phyloP scores from a whole-genome alignment of 2,888 invertebrate genomes.

The Habrosyne pyritoides region DNA sequence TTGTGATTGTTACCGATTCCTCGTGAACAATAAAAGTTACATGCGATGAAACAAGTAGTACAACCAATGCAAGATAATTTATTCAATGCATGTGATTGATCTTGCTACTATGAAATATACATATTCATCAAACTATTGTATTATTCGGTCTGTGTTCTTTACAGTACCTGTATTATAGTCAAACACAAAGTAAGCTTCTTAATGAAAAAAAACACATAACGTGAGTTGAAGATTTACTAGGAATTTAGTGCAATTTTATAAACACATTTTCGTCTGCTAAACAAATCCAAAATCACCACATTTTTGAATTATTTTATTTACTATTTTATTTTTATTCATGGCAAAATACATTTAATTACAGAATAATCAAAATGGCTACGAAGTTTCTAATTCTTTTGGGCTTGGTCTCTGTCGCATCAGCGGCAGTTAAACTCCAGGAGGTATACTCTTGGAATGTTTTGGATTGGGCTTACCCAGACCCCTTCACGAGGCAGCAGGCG shows the following conservation, averaged over 20 bases:
- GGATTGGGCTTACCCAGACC: conserved; percentile 89
- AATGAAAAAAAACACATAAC: too few relatives aligned
- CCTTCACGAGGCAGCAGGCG: conserved; percentile 84
- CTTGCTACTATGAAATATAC: neutral
- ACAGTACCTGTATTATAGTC: too few relatives aligned
- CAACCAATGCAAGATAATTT: neutral
- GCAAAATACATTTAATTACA: neutral
- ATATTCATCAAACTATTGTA: too few relatives aligned
- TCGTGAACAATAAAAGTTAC: neutral
- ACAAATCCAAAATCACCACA: too few relatives aligned
- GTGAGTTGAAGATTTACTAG: too few relatives aligned
- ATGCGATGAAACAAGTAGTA: neutral
- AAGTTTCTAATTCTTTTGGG: conserved; percentile 47
- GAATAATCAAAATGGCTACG: conserved; percentile 39
- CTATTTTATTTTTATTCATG: neutral
- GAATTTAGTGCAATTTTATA: too few relatives aligned
- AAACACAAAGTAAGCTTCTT: too few relatives aligned
- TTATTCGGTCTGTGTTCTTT: too few relatives aligned
- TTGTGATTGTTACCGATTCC: too few relatives aligned
- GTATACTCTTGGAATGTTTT: conserved; percentile 89
- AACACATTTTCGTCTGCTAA: too few relatives aligned
- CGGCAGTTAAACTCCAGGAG: conserved; percentile 85
- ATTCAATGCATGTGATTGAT: neutral
- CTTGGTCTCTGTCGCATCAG: conserved; percentile 58
- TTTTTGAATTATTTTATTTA: too few relatives aligned